phyloP scores from a whole-genome alignment of 2,888 invertebrate species.

The Cecidostiba fungosa region DNA sequence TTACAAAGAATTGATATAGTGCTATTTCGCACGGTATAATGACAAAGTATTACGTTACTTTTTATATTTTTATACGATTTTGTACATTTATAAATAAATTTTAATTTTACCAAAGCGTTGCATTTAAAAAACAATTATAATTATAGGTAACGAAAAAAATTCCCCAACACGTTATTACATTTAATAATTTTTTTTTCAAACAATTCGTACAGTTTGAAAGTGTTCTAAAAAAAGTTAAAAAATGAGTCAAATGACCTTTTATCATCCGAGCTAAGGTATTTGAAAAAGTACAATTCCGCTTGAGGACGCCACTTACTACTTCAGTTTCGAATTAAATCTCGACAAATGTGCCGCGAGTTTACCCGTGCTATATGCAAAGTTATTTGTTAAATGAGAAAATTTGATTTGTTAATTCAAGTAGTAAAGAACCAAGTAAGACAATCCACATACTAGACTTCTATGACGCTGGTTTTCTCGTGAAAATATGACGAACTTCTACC shows the following conservation, averaged over 20 bases:
- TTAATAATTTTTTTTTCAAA: neutral
- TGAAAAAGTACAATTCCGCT: conserved; percentile 10
- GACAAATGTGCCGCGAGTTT: conserved; percentile 11
- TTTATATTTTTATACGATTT: conserved; percentile 43
- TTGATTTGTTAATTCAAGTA: neutral
- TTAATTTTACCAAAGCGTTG: conserved; percentile 15
- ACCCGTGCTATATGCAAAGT: neutral
- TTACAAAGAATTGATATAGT: neutral
- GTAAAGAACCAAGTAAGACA: neutral
- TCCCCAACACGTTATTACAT: neutral
- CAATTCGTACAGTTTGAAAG: neutral
- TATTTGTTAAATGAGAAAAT: neutral
- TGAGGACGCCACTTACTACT: conserved; percentile 31
- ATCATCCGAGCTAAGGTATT: conserved; percentile 12
- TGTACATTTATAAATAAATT: conserved; percentile 44
- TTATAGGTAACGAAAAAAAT: neutral
- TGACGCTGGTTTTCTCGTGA: neutral
- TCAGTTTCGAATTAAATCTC: conserved; percentile 11
- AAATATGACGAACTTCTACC: conserved; percentile 10
- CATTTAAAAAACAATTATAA: too few species aligned
- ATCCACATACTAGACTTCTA: neutral
- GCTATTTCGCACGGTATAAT: neutral
- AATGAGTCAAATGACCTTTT: conserved; percentile 14
- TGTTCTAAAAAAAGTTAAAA: neutral
- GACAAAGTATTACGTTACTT: conserved; percentile 31